Evolutionary conservation across 2,113 vertebrate species (phyloP).

Genomic region (Hiodon alosoides): DNA sequence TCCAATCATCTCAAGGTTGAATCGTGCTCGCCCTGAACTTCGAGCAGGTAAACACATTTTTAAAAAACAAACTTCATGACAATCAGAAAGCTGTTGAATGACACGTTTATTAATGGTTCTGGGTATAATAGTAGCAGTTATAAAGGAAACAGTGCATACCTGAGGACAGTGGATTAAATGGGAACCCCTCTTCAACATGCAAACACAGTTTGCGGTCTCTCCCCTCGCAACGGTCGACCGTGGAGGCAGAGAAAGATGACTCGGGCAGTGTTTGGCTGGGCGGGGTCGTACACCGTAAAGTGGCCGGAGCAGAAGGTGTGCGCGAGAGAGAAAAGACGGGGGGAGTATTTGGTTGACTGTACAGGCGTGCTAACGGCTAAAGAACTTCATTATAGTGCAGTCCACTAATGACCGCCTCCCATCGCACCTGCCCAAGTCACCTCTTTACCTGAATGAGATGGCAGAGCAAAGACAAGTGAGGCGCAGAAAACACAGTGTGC

Average conservation of each 20-base stretch:
- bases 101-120: constrained; percentile 30
- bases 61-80: background rate
- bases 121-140: constrained; percentile 33
- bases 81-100: background rate
- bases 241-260: background rate
- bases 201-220: background rate
- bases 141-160: constrained; percentile 42
- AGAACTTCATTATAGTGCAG: constrained; percentile 25
- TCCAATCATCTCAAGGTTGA: no score
- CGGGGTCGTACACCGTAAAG: background rate
- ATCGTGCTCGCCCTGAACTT: no score
- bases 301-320: background rate
- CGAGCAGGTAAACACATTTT: no score
- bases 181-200: constrained; percentile 46
- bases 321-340: constrained; percentile 14
- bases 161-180: constrained; percentile 53
- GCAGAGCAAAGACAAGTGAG: background rate
- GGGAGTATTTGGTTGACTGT: constrained; percentile 38
- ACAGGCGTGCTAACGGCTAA: constrained; percentile 39
- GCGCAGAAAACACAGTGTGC: background rate
- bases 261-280: constrained; percentile 34
- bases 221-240: constrained; percentile 6
- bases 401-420: constrained; percentile 41
- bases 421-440: background rate
- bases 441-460: background rate